These are phyloP conservation scores for Parapsyche elsis DNA, from an alignment of 1,140 invertebrate species.

Conservation along the genomic window DNA sequence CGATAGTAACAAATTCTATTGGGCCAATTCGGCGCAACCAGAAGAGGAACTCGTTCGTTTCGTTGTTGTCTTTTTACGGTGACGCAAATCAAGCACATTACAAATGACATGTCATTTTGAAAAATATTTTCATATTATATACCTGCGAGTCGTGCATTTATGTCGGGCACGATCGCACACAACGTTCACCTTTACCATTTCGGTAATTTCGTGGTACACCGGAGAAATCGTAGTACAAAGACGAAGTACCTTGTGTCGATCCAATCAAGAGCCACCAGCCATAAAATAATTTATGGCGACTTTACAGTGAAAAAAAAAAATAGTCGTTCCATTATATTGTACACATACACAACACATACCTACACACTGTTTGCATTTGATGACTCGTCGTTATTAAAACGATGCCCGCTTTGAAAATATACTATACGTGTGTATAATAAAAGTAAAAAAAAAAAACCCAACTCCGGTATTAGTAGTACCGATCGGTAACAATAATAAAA, in stretches of 20 bases:
- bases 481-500: conserved; percentile 37
- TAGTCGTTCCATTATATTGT: conserved; percentile 18
- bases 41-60: not conserved
- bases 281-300: conserved; percentile 30
- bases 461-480: not conserved
- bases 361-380: conserved; percentile 4
- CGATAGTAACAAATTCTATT: too few relatives aligned
- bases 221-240: not conserved
- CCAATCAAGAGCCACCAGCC: conserved; percentile 29
- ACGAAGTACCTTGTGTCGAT: conserved; percentile 16
- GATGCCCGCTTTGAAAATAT: not conserved
- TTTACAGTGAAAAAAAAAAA: not conserved
- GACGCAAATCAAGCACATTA: not conserved
- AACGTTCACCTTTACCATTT: conserved; percentile 23
- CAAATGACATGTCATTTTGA: conserved; percentile 4
- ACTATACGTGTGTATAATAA: not conserved
- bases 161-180: conserved; percentile 26
- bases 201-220: not conserved
- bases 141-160: not conserved
- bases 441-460: not conserved
- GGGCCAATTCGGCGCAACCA: too few relatives aligned
- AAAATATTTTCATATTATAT: not conserved
- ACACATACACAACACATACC: not conserved
- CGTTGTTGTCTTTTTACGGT: not conserved
- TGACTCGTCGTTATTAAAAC: not conserved